These are phyloP conservation scores for Busseola fusca DNA, from an alignment of 2,888 invertebrate genomes.

Conservation along the genomic window DNA sequence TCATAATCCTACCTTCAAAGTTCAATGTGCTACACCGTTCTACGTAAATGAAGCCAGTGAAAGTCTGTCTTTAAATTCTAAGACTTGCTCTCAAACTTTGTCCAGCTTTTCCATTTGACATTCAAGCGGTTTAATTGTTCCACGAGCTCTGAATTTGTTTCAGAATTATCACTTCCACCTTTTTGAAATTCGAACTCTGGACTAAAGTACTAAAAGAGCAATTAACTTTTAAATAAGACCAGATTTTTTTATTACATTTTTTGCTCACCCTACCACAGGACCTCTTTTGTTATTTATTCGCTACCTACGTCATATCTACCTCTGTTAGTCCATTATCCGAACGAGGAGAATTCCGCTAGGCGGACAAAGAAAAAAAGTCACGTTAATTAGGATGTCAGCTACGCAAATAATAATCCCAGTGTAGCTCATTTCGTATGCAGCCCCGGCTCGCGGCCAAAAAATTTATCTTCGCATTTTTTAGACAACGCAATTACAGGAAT, in stretches of 20 bases:
- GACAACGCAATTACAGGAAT: conserved; percentile 84
- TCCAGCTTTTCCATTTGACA: conserved; percentile 79
- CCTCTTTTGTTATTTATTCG: conserved; percentile 67
- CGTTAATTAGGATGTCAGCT: conserved; percentile 86
- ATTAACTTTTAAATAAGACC: conserved; percentile 69
- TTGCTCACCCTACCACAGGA: conserved; percentile 38
- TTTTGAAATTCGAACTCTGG: conserved; percentile 69
- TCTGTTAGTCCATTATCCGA: conserved; percentile 70
- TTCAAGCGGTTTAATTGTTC: conserved; percentile 82
- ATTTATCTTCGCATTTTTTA: conserved; percentile 82
- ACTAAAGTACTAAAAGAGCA: conserved; percentile 61
- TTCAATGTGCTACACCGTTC: conserved; percentile 57
- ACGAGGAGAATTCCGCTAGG: conserved; percentile 72
- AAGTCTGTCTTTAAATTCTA: conserved; percentile 72
- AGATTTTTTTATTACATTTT: conserved; percentile 48
- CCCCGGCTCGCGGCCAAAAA: conserved; percentile 77
- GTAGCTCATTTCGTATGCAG: conserved; percentile 84
- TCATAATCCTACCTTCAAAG: conserved; percentile 60
- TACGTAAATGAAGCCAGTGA: conserved; percentile 67
- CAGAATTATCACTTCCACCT: conserved; percentile 69
- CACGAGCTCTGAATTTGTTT: conserved; percentile 73
- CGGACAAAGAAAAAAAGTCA: conserved; percentile 80
- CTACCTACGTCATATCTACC: conserved; percentile 54
- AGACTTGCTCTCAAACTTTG: conserved; percentile 77
- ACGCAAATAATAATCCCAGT: conserved; percentile 85